Conservation (phyloP, 2,797 vertebrate species). For the Petrocephalus sullivani region DNA sequence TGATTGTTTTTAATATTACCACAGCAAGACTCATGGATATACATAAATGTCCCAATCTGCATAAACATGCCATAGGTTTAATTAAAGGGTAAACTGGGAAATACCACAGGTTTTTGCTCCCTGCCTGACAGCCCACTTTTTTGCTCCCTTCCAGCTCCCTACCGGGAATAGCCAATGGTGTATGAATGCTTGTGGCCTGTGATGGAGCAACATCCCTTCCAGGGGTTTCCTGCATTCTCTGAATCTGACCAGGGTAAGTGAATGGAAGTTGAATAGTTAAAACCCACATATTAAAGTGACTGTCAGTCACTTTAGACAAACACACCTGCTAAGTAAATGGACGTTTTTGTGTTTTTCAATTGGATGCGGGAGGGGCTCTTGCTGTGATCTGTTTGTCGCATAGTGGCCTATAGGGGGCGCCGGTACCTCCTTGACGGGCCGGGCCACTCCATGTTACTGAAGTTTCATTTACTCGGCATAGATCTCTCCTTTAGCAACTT, state of each 20-base stretch:
- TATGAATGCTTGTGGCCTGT: not conserved
- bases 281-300: not conserved
- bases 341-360: not conserved
- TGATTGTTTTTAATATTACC: not conserved
- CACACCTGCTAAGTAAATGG: not conserved
- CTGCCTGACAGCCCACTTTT: not conserved
- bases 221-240: not conserved
- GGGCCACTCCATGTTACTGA: not conserved
- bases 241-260: not conserved
- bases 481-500: not conserved
- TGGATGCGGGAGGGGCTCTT: not conserved
- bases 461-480: slow-evolving; percentile 1
- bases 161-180: not conserved
- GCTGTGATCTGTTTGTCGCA: not conserved
- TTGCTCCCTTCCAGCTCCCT: not conserved
- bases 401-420: not conserved
- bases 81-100: not conserved
- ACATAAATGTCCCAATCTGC: not conserved
- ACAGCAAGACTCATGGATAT: not conserved
- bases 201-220: not conserved
- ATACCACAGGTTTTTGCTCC: not conserved
- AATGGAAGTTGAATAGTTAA: not conserved
- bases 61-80: not conserved
- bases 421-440: not conserved
- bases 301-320: not conserved